Evolutionary conservation across 2,797 vertebrate genomes (phyloP), one percentile per base, ranked within the genome.

Genomic region (Limnodromus scolopaceus): DNA sequence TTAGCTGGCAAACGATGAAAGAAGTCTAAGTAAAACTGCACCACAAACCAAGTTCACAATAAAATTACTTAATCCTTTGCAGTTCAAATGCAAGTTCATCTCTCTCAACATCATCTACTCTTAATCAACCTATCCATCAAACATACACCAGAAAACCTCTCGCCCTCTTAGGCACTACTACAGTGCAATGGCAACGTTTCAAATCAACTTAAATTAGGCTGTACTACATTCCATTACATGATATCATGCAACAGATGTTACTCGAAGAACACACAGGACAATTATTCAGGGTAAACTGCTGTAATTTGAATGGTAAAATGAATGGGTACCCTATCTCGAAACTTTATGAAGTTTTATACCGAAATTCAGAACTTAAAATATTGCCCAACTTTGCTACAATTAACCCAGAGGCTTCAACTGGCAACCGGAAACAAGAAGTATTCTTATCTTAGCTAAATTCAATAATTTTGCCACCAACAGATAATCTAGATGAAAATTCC

Each of bases 231-330:
- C 93, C 92, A 89, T 51, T 54, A 84, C 89, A 89, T 91, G 94
- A 96, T 95, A 94, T 57, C 87, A 93, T 64, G 85, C 90, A 96
- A 97, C 94, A 96, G 96, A 96, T 96, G 96, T 92, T 90, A 92
- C 82, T 68, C 72, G 27, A 78, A 74, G 66, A 96, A 83, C 92
- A 97, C 68, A 86, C 18, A 75, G 65, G 53, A 91, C 84, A 95
- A 74, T 70, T 94, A 95, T 85, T 91, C 81, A 54, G 75, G 65
- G 75, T 65, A 57, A 96, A 90, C 13, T 43, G 39, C 45, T 66
- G 34, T 16, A 69, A 91, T 61, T 11, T 57, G 49, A 72, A 82
- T 36, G 25, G 36, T 22, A 70, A 93, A 89, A 89, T 28, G 19
- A 85, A 84, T 19, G 36, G 20, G 8, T 66, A 57, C n/a, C 15